A percentile compares a stretch with the other conserved stretches of the same genome.
Conservation (phyloP, 2,888 invertebrate genomes). For the Stenoptilia bipunctidactyla region DNA sequence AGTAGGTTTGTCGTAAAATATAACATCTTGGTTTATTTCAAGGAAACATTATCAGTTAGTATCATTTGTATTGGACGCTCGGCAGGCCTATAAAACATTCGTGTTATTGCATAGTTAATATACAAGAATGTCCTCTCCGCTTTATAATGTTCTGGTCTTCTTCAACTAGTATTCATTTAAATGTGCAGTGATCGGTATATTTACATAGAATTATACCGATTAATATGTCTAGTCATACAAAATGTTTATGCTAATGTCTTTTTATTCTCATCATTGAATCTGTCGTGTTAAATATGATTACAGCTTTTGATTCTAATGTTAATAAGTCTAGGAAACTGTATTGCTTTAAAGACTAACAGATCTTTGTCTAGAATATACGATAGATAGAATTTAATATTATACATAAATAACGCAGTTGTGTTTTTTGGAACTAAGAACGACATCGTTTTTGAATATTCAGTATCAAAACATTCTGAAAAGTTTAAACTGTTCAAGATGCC, state of each 20-base stretch:
- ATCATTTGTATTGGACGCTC: neutral
- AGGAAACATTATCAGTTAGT: neutral
- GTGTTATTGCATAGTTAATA: constrained; percentile 43
- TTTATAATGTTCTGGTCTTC: constrained; percentile 40
- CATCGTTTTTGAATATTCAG: too few relatives aligned
- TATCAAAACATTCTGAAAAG: too few relatives aligned
- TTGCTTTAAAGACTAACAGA: too few relatives aligned
- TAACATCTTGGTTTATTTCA: too few relatives aligned
- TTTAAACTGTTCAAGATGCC: too few relatives aligned
- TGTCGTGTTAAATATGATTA: neutral
- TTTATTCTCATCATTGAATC: too few relatives aligned
- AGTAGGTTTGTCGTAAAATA: too few relatives aligned
- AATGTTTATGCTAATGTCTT: neutral
- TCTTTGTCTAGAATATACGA: too few relatives aligned
- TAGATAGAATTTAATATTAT: too few relatives aligned
- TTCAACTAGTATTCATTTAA: constrained; percentile 24
- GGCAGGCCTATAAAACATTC: constrained; percentile 36
- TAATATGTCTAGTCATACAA: neutral
- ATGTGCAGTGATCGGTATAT: neutral
- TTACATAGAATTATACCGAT: neutral
- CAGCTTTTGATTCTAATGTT: constrained; percentile 3
- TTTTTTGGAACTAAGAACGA: too few relatives aligned
- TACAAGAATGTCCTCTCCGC: constrained; percentile 41
- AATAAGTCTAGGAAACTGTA: constrained; percentile 2
- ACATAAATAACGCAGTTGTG: too few relatives aligned